Evolutionary conservation across 2,113 vertebrate genomes (phyloP).

Genomic region (Anarhynchus alexandrinus): DNA sequence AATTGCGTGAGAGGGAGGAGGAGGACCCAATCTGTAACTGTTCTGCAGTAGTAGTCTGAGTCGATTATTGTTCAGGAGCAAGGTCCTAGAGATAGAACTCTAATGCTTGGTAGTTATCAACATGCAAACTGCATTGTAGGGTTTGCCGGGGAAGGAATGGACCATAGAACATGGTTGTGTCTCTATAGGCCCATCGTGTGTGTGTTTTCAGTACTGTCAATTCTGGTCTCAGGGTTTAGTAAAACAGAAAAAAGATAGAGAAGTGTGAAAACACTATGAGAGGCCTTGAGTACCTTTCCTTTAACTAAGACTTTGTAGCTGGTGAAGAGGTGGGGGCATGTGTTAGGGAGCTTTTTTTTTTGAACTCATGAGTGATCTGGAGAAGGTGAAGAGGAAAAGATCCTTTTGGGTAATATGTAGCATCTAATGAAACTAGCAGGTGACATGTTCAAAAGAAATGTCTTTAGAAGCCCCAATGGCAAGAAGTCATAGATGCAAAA

Average conservation of each 20-base stretch:
- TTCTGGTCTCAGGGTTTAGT: background rate
- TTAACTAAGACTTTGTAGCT: background rate
- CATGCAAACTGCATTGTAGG: background rate
- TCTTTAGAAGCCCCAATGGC: background rate
- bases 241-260: background rate
- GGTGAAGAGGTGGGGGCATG: rapidly evolving
- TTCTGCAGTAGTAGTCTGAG: background rate
- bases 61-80: background rate
- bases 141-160: background rate
- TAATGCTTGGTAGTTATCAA: background rate
- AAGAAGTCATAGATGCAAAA: background rate
- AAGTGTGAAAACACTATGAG: background rate
- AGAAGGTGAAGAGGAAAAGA: background rate
- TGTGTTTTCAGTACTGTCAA: background rate
- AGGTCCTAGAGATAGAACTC: background rate
- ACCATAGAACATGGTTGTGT: rapidly evolving
- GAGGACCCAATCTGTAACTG: background rate
- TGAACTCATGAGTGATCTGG: background rate
- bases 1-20: too few relatives aligned
- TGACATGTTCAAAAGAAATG: rapidly evolving
- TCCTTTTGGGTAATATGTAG: rapidly evolving
- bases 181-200: rapidly evolving
- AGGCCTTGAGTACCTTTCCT: background rate
- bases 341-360: background rate
- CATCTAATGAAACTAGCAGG: background rate